A percentile compares a stretch with the other conserved stretches of the same genome.
phyloP scores from a whole-genome alignment of 2,113 vertebrate species.

The Notarius lentiginosus region DNA sequence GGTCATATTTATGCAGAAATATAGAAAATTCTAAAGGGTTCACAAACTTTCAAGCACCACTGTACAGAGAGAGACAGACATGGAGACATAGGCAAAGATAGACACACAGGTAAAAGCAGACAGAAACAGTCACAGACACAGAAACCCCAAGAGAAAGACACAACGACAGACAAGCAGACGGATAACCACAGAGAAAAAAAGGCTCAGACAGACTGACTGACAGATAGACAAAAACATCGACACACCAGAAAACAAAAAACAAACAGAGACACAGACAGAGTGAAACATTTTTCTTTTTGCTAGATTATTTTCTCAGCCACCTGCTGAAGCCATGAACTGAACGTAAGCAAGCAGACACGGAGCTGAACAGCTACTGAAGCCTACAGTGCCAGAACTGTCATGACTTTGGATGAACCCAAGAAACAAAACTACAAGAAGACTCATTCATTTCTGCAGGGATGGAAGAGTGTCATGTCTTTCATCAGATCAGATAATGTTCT shows the following conservation, averaged over 20 bases:
- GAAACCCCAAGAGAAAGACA: neutral
- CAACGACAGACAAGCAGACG: neutral
- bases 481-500: slow-evolving; percentile 12
- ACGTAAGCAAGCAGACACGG: slow-evolving; percentile 23
- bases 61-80: too few relatives aligned
- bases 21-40: too few relatives aligned
- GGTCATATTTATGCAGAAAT: too few relatives aligned
- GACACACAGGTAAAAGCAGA: neutral
- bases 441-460: slow-evolving; percentile 25
- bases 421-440: slow-evolving; percentile 26
- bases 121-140: neutral
- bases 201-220: neutral
- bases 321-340: slow-evolving; percentile 19
- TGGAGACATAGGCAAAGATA: neutral
- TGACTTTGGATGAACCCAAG: neutral
- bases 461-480: slow-evolving; percentile 9
- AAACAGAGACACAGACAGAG: neutral
- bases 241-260: neutral
- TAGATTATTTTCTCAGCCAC: slow-evolving; percentile 27
- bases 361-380: neutral
- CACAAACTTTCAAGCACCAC: too few relatives aligned
- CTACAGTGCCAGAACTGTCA: neutral
- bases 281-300: slow-evolving; percentile 10
- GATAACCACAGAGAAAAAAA: neutral
- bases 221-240: neutral